Conservation (phyloP, 2,113 vertebrate genomes). For the Heteronetta atricapilla region DNA sequence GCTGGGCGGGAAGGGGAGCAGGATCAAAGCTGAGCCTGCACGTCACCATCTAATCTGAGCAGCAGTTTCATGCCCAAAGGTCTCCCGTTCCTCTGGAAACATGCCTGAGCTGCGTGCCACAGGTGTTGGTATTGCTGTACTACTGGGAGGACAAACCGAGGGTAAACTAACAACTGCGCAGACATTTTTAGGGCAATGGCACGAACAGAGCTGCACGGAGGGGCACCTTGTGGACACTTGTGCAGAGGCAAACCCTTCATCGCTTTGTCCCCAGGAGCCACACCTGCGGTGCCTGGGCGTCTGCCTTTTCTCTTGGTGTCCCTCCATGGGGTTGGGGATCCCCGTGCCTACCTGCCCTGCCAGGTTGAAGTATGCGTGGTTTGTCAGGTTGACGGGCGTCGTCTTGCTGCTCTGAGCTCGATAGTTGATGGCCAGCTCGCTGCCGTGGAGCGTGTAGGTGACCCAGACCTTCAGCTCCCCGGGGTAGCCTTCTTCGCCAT, state of each 20-base stretch:
- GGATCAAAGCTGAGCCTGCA: background rate
- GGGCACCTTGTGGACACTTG: too few species aligned
- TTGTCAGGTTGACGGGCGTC: slow-evolving; percentile 92
- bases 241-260: background rate
- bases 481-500: slow-evolving; percentile 92
- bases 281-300: background rate
- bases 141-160: background rate
- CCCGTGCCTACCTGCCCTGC: slow-evolving; percentile 85
- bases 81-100: background rate
- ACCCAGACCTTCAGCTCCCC: slow-evolving; percentile 89
- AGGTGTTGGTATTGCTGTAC: background rate
- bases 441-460: slow-evolving; percentile 83
- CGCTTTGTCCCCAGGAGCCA: background rate
- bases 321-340: fast-evolving
- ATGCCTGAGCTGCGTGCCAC: fast-evolving
- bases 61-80: background rate
- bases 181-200: background rate
- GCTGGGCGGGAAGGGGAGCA: background rate
- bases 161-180: background rate
- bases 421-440: slow-evolving; percentile 84
- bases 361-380: slow-evolving; percentile 95
- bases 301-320: background rate
- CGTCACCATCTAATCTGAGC: background rate
- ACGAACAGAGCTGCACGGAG: background rate
- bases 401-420: slow-evolving; percentile 81